Evolutionary conservation across 2,797 vertebrate species (phyloP).

Genomic region (Triplophysa bombifrons): DNA sequence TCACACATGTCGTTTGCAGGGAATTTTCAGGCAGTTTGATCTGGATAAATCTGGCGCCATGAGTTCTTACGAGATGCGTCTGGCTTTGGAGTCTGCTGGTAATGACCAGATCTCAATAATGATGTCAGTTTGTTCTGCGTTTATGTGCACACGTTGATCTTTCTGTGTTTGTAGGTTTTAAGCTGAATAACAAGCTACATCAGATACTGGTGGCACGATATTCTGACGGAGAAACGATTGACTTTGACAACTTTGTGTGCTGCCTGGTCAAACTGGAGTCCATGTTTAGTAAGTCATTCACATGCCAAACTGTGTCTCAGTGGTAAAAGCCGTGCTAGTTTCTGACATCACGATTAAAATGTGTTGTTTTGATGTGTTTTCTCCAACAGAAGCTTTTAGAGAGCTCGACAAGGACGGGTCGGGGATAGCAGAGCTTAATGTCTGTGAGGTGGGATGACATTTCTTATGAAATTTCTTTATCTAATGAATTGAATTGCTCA

Average conservation of each 20-base stretch:
- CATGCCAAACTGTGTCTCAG: neutral
- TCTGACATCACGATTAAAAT: neutral
- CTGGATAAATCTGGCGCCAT: conserved; percentile 88
- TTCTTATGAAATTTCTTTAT: neutral
- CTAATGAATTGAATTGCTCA: neutral
- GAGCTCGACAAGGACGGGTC: conserved; percentile 76
- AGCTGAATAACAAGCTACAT: conserved; percentile 85
- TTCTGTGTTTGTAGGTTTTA: conserved; percentile 79
- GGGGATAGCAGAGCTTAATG: conserved; percentile 74
- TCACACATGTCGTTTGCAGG: conserved; percentile 67
- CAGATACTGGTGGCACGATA: conserved; percentile 90
- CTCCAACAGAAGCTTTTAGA: conserved; percentile 76
- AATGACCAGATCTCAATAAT: conserved; percentile 14
- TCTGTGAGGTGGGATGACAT: conserved; percentile 76
- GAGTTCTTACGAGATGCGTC: conserved; percentile 91
- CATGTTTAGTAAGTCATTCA: conserved; percentile 82
- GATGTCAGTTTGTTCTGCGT: neutral
- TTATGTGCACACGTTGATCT: neutral
- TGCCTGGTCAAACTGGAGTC: conserved; percentile 90
- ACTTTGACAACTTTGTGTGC: conserved; percentile 90
- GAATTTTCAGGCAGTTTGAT: conserved; percentile 84
- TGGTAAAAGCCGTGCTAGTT: neutral
- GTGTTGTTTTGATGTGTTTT: neutral
- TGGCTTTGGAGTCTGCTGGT: conserved; percentile 89
- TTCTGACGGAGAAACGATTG: conserved; percentile 79